These are phyloP conservation scores for Apodemia duryi DNA, from an alignment of 2,888 invertebrate genomes.

Conservation along the genomic window DNA sequence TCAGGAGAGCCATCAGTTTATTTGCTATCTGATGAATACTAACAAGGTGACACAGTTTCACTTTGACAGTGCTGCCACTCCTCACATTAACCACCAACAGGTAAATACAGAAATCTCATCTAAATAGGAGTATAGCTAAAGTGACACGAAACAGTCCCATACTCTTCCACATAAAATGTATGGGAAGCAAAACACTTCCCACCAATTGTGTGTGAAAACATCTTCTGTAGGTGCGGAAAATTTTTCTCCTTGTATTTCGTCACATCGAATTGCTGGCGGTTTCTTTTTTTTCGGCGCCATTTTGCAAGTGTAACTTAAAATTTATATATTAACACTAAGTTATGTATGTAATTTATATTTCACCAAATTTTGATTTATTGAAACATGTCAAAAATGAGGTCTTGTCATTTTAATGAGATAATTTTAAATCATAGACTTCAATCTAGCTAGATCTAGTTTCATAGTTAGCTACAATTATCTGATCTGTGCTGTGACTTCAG, in stretches of 20 bases:
- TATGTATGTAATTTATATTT: neutral
- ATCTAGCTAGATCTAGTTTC: no score
- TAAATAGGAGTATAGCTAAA: slow-evolving; percentile 32
- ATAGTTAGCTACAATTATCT: no score
- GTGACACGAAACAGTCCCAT: slow-evolving; percentile 51
- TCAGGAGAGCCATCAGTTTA: no score
- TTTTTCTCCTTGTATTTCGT: slow-evolving; percentile 44
- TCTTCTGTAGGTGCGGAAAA: slow-evolving; percentile 51
- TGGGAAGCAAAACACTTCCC: slow-evolving; percentile 65
- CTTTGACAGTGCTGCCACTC: no score
- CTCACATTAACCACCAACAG: no score
- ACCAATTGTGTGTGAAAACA: slow-evolving; percentile 54
- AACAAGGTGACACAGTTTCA: no score
- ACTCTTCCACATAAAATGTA: slow-evolving; percentile 52
- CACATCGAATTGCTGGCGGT: slow-evolving; percentile 39
- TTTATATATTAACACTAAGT: slow-evolving; percentile 3
- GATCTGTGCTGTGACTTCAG: no score
- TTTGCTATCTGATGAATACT: no score
- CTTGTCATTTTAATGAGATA: no score
- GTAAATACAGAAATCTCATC: no score
- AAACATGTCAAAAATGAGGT: slow-evolving; percentile 11
- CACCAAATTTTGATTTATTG: neutral
- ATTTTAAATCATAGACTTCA: no score
- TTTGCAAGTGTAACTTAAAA: neutral
- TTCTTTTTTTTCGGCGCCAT: slow-evolving; percentile 41